Percentiles rank a stretch among this genome's conserved stretches.
phyloP scores from a whole-genome alignment of 1,140 invertebrate genomes.

The Drepana arcuata region DNA sequence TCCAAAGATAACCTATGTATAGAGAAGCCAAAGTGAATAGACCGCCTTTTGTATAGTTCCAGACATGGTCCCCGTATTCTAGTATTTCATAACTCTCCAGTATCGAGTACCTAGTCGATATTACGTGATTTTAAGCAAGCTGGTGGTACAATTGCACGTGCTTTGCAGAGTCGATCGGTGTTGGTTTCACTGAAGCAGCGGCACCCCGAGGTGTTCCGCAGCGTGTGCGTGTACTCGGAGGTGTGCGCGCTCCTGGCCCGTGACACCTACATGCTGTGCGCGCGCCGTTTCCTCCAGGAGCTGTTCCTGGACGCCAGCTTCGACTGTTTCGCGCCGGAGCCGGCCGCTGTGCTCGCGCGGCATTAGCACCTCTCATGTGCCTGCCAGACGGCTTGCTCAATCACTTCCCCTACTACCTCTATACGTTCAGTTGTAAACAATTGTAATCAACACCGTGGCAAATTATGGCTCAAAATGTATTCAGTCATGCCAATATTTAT shows the following conservation, averaged over 20 bases:
- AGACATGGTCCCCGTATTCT: too few species aligned
- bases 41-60: too few species aligned
- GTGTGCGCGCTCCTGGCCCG: slow-evolving; percentile 84
- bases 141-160: not conserved
- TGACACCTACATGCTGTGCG: slow-evolving; percentile 86
- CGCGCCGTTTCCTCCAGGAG: slow-evolving; percentile 93
- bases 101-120: not conserved
- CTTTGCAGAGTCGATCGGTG: slow-evolving; percentile 74
- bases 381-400: too few species aligned
- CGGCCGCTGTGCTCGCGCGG: slow-evolving; percentile 31
- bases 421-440: too few species aligned
- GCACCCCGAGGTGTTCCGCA: slow-evolving; percentile 86
- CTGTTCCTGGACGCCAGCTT: slow-evolving; percentile 92
- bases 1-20: too few species aligned
- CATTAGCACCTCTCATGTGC: too few species aligned
- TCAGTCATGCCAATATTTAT: too few species aligned
- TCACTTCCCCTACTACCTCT: too few species aligned
- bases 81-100: not conserved
- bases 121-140: too few species aligned
- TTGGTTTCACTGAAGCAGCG: slow-evolving; percentile 89
- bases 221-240: slow-evolving; percentile 95
- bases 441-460: too few species aligned
- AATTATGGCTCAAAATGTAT: too few species aligned
- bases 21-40: too few species aligned
- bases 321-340: slow-evolving; percentile 72